These are phyloP conservation scores for Zoanthus solanderi DNA, from an alignment of 92 coral and sea anemone genomes.

Conservation along the genomic window DNA sequence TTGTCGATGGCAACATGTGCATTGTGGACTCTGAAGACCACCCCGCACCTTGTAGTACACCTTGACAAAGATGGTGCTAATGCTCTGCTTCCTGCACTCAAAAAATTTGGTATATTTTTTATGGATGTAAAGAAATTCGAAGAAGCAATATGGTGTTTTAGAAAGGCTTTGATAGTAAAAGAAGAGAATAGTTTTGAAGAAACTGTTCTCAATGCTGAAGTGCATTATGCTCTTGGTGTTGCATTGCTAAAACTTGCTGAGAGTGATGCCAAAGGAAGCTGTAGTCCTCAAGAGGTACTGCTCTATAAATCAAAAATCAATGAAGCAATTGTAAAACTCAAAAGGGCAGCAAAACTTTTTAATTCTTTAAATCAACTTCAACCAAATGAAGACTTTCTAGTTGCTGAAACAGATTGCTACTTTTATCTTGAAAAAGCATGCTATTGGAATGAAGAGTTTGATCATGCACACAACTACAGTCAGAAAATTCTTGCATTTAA, in stretches of 20 bases:
- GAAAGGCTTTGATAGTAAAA: background rate
- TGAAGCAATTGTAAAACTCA: conserved; percentile 10
- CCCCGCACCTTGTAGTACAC: background rate
- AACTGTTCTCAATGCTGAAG: background rate
- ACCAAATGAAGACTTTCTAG: background rate
- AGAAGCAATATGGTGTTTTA: conserved; percentile 30
- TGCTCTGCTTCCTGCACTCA: background rate
- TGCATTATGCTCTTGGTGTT: background rate
- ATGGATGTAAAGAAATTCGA: background rate
- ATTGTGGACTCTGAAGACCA: conserved; percentile 2
- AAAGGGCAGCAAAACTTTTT: conserved; percentile 16
- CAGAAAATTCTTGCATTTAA: conserved; percentile 10
- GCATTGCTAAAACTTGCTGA: background rate
- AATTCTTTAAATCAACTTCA: background rate
- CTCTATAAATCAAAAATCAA: background rate
- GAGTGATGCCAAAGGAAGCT: background rate
- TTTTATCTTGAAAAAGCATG: conserved; percentile 28
- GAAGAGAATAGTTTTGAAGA: background rate
- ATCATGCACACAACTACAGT: background rate
- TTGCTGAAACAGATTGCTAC: conserved; percentile 23
- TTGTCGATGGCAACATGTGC: conserved; percentile 1
- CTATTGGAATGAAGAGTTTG: background rate
- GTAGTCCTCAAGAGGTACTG: background rate
- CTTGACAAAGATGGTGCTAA: background rate
- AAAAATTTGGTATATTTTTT: background rate